Conservation (phyloP, 2,113 vertebrate genomes). For the Halichoerus grypus region DNA sequence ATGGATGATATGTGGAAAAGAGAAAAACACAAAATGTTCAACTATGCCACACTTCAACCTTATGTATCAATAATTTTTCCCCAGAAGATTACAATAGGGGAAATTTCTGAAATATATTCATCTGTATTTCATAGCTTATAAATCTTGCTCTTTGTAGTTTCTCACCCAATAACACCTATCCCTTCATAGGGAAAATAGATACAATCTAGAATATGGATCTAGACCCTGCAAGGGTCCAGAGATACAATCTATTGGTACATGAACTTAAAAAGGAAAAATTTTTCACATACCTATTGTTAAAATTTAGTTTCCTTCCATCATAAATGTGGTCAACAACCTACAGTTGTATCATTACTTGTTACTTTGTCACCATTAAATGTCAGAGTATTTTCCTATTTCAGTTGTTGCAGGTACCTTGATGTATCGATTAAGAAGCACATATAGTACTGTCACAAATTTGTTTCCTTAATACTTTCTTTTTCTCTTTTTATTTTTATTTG, state of each 20-base stretch:
- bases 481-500: no score
- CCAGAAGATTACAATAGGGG: background rate
- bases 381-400: background rate
- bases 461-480: background rate
- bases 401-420: background rate
- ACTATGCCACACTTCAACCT: background rate
- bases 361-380: background rate
- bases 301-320: background rate
- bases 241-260: background rate
- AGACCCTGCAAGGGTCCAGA: background rate
- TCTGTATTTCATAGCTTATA: background rate
- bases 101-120: constrained; percentile 2
- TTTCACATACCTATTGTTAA: background rate
- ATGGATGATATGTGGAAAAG: background rate
- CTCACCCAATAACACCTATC: background rate
- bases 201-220: background rate
- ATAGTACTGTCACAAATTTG: background rate
- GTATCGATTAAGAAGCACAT: background rate
- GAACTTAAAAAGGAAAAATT: background rate
- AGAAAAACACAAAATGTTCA: background rate
- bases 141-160: background rate
- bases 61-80: background rate
- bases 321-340: background rate
- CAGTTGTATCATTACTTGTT: background rate
- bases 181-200: background rate